These are phyloP conservation scores for Ciconia stormi DNA, from an alignment of 2,113 vertebrate species.

Conservation along the genomic window DNA sequence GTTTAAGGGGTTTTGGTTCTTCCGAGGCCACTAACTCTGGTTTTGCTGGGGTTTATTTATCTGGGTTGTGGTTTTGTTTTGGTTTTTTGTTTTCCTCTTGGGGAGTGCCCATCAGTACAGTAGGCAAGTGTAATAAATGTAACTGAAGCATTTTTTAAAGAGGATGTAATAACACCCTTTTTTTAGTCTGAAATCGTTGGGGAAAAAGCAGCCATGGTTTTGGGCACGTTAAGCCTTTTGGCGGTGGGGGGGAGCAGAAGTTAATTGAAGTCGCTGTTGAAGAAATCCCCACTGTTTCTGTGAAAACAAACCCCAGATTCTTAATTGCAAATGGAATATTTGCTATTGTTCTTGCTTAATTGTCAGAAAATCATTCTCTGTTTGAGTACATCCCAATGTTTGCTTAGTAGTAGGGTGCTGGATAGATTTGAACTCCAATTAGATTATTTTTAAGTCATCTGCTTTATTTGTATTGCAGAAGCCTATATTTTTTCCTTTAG, in stretches of 20 bases:
- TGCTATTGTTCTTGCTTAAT: constrained; percentile 48
- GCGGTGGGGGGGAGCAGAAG: not conserved
- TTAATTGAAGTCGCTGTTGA: not conserved
- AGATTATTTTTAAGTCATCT: not conserved
- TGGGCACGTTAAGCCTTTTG: not conserved
- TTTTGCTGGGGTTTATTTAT: not conserved
- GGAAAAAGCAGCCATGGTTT: not conserved
- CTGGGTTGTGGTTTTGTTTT: not conserved
- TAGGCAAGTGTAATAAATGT: not conserved
- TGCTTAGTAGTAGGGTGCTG: not conserved
- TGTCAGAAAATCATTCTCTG: constrained; percentile 36
- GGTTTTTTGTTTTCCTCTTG: not conserved
- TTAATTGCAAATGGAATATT: constrained; percentile 31
- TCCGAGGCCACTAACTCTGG: not conserved
- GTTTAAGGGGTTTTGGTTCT: not conserved
- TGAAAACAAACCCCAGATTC: constrained; percentile 20
- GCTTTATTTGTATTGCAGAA: not conserved
- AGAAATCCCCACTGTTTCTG: constrained; percentile 15
- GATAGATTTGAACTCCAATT: not conserved
- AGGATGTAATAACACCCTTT: not conserved
- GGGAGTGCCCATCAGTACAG: not conserved
- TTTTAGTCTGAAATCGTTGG: not conserved
- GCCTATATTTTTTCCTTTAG: not conserved
- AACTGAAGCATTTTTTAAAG: not conserved
- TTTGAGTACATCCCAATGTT: not conserved